Conservation (phyloP, 1,140 invertebrate species). For the Amyelois transitella region DNA sequence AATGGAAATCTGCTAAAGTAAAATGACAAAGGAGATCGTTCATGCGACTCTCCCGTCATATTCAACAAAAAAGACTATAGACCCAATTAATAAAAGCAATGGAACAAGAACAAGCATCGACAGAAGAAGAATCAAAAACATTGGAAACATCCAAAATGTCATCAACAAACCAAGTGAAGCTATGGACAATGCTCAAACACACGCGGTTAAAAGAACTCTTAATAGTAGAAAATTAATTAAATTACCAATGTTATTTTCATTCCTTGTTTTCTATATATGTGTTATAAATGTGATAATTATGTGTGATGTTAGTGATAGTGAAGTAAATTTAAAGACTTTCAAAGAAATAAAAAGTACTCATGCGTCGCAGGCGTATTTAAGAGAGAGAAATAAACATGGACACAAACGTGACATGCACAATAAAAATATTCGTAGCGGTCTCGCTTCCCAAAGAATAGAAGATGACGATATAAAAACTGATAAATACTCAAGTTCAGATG, state of each 20-base stretch:
- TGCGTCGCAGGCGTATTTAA: neutral
- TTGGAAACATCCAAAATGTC: constrained; percentile 18
- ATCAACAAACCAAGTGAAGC: constrained; percentile 26
- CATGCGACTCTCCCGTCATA: constrained; percentile 49
- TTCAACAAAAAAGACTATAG: constrained; percentile 24
- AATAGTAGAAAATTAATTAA: constrained; percentile 14
- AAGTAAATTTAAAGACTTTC: constrained; percentile 38
- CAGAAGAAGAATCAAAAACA: constrained; percentile 28
- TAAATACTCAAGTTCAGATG: constrained; percentile 33
- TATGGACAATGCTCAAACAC: constrained; percentile 63
- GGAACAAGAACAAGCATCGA: constrained; percentile 32
- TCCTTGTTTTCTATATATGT: constrained; percentile 51
- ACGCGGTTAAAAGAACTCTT: constrained; percentile 46
- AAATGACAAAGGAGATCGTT: constrained; percentile 64
- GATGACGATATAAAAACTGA: constrained; percentile 34
- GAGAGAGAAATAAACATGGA: constrained; percentile 9
- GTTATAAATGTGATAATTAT: constrained; percentile 64
- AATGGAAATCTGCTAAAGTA: constrained; percentile 53
- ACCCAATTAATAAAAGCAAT: constrained; percentile 19
- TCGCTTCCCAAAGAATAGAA: constrained; percentile 25
- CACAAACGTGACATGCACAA: constrained; percentile 22
- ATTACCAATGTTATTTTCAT: constrained; percentile 31
- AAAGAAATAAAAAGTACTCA: constrained; percentile 17
- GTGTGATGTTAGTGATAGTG: constrained; percentile 66
- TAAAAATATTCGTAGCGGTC: constrained; percentile 26